Base-by-base conservation (phyloP, 2,888 invertebrate genomes). In the Lithophane ornitopus region DNA sequence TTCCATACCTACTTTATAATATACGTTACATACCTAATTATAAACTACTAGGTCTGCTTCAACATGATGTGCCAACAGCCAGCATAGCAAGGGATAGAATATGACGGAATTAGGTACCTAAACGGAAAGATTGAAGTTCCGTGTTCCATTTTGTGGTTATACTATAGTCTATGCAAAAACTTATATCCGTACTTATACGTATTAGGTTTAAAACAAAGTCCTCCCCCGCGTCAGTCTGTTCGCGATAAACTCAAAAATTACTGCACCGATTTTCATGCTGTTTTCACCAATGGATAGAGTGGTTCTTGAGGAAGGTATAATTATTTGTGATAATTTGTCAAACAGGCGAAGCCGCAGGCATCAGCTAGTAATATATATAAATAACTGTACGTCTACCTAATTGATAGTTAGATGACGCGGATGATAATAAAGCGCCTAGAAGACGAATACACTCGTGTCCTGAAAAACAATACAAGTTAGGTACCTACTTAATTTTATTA, bases 1-100 rank as follows among this genome's bases (percentile, higher is more conserved):
- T 14, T n/a, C 2, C 14, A 9, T 19, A 11, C 14, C 7, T 19
- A 11, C 34, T 54, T 28, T 22, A 0, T 41, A 79, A 0, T 41
- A 79, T 3, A 16, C n/a, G 22, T 54, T 79, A 70, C 12, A 16
- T 44, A 41, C 41, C 2, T 46, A 78, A 68, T 44, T 58, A 41
- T n/a, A 54, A 56, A 26, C 26, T 7, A 16, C 44, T 54, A 59
- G 19, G 39, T 80, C 54, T 28, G 12, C 8, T 9, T 61, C 2
- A 28, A 26, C 6, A 76, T 34, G 63, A 76, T 34, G 76, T 28
- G 26, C 26, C 49, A 39, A 41, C 16, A 2, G 56, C 26, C 44
- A 46, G 19, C 22, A 11, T 26, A 73, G 22, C 8, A 34, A 34
- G 26, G 16, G 7, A 26, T 14, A 16, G 1, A 16, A 1, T 7